A percentile compares a stretch with the other conserved stretches of the same genome.
These are phyloP conservation scores for Malurus cyaneus DNA, from an alignment of 2,113 vertebrate species.

Conservation along the genomic window DNA sequence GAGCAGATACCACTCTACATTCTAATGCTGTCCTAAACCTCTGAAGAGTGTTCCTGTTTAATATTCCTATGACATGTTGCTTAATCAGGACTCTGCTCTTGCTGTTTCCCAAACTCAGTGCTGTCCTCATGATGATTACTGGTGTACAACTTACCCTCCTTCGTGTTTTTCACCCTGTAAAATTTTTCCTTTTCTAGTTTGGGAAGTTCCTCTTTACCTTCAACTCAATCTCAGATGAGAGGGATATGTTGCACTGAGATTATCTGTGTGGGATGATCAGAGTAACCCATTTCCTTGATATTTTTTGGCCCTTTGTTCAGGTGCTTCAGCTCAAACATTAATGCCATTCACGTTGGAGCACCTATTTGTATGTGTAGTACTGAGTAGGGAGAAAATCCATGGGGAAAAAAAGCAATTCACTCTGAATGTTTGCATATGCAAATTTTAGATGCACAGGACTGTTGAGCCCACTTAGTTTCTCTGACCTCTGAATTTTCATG, in stretches of 20 bases:
- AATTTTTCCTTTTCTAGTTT: neutral
- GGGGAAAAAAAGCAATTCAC: conserved; percentile 58
- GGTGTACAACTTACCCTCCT: neutral
- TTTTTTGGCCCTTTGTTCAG: neutral
- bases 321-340: neutral
- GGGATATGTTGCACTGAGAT: conserved; percentile 1
- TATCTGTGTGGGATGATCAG: neutral
- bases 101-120: conserved; percentile 38
- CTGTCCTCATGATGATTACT: neutral
- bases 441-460: conserved; percentile 29
- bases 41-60: conserved; percentile 10
- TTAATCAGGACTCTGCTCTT: neutral
- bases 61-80: conserved; percentile 6
- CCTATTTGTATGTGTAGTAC: neutral
- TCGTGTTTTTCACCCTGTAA: neutral
- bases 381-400: conserved; percentile 49
- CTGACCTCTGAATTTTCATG: conserved; percentile 37
- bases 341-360: neutral
- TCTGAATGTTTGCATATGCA: conserved; percentile 56
- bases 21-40: conserved; percentile 12
- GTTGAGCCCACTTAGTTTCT: conserved; percentile 21
- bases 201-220: conserved; percentile 1
- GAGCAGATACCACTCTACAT: neutral
- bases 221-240: neutral
- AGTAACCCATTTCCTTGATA: neutral